These are phyloP conservation scores for Chascanopsetta lugubris DNA, from an alignment of 2,113 vertebrate genomes.

Conservation along the genomic window DNA sequence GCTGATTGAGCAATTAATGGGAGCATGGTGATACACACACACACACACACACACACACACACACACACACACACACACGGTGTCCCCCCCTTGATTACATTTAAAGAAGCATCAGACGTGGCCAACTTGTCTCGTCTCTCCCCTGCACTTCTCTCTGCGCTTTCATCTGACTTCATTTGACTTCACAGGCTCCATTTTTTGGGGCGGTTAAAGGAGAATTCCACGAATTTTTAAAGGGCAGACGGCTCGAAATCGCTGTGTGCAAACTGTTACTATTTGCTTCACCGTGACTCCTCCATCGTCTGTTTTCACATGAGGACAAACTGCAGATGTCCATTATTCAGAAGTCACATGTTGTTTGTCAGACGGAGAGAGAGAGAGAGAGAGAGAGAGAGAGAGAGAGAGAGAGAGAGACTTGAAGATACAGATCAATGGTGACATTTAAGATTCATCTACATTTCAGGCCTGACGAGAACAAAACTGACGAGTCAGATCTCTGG, in stretches of 20 bases:
- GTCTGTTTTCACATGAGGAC: not conserved
- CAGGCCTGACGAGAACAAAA: conserved; percentile 21
- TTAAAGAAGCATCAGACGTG: conserved; percentile 39
- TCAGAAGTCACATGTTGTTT: not conserved
- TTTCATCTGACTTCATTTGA: conserved; percentile 28
- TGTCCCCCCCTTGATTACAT: conserved; percentile 63
- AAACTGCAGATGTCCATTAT: not conserved
- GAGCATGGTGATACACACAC: conserved; percentile 65
- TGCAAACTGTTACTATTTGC: not conserved
- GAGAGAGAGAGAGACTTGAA: conserved; percentile 16
- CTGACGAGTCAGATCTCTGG: conserved; percentile 14
- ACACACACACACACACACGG: conserved; percentile 39
- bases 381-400: conserved; percentile 16
- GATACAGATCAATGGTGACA: conserved; percentile 30
- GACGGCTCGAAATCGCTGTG: conserved; percentile 20
- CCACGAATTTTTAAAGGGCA: conserved; percentile 30
- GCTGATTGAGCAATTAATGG: conserved; percentile 85
- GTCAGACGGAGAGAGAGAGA: conserved; percentile 19
- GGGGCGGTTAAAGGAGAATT: conserved; percentile 9
- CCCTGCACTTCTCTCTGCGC: conserved; percentile 8
- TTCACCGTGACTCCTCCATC: not conserved
- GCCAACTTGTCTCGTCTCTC: conserved; percentile 20
- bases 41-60: conserved; percentile 57
- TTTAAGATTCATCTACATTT: conserved; percentile 34
- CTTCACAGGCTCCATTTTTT: conserved; percentile 3